Conservation (phyloP, 2,113 vertebrate species). For the Panthera tigris region DNA sequence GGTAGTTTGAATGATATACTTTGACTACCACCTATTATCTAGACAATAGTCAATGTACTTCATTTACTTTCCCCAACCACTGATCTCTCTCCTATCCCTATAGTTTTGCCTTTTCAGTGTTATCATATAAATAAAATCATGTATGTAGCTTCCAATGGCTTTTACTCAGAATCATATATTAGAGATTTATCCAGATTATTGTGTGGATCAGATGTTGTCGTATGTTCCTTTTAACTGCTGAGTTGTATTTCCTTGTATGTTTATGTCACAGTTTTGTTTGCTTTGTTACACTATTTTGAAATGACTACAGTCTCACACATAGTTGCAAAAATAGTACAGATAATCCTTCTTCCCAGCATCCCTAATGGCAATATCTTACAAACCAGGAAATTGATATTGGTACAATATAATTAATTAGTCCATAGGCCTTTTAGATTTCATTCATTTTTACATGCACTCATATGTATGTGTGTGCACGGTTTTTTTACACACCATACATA, state of each 20-base stretch:
- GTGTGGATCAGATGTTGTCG: background rate
- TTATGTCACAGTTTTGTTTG: background rate
- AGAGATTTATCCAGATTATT: background rate
- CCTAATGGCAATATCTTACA: background rate
- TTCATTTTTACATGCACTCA: background rate
- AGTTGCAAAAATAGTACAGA: background rate
- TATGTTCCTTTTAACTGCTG: background rate
- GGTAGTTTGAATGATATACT: background rate
- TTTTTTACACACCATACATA: background rate
- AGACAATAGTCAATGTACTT: background rate
- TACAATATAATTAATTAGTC: background rate
- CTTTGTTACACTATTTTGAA: background rate
- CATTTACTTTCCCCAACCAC: background rate
- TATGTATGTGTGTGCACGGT: background rate
- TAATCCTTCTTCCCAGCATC: background rate
- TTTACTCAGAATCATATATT: background rate
- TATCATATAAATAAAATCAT: background rate
- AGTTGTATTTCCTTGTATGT: background rate
- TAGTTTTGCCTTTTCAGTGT: background rate
- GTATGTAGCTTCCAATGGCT: background rate
- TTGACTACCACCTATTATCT: background rate
- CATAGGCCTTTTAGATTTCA: background rate
- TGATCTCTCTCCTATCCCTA: background rate
- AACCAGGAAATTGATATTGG: background rate
- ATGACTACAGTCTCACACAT: background rate